Conservation (phyloP, 53 echinoderm and acorn worm genomes). For the Mesocentrotus franciscanus region DNA sequence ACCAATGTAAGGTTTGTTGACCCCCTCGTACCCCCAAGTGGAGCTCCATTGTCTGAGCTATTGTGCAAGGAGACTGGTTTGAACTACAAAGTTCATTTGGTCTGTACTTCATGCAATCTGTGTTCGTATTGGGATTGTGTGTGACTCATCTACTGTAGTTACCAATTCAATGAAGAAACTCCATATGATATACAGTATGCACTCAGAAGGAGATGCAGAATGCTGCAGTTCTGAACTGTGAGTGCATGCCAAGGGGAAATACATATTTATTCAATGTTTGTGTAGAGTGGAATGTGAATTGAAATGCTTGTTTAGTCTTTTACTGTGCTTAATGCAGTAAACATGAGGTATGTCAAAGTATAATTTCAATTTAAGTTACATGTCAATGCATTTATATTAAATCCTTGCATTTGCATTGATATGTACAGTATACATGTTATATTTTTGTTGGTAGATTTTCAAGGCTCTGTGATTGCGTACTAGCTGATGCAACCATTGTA, state of each 20-base stretch:
- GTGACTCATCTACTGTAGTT: background rate
- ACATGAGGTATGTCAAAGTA: too few relatives aligned
- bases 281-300: background rate
- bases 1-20: background rate
- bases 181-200: background rate
- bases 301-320: background rate
- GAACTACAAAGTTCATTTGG: conserved; percentile 27
- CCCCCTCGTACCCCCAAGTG: background rate
- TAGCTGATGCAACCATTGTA: too few relatives aligned
- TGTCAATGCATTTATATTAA: too few relatives aligned
- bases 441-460: too few relatives aligned
- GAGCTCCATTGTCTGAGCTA: background rate
- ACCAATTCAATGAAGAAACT: background rate
- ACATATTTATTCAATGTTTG: background rate
- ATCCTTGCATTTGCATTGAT: too few relatives aligned
- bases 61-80: background rate
- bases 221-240: background rate
- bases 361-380: too few relatives aligned
- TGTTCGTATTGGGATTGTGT: background rate
- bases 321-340: too few relatives aligned
- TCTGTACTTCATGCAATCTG: background rate
- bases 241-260: background rate
- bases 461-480: too few relatives aligned
- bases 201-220: too few relatives aligned
- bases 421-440: too few relatives aligned